Conservation (phyloP, 2,888 invertebrate genomes). For the Lasioglossum calceatum region DNA sequence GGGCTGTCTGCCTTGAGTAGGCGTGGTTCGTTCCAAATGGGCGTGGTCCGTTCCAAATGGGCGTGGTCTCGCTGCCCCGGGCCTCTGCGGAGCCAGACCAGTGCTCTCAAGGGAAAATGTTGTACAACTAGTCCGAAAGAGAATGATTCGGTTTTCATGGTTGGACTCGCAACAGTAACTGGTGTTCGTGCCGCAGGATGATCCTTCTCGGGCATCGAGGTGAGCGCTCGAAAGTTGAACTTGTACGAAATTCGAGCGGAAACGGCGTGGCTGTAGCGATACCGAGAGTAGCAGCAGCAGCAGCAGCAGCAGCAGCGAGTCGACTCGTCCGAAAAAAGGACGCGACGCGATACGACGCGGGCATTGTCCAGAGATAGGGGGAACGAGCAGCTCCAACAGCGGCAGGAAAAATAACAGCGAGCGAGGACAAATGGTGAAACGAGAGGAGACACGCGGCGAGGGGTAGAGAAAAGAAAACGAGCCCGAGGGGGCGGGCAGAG, state of each 20-base stretch:
- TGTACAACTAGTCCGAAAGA: not conserved
- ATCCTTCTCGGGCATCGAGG: not conserved
- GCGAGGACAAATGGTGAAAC: slow-evolving; percentile 65
- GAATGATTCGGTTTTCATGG: not conserved
- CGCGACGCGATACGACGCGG: slow-evolving; percentile 14
- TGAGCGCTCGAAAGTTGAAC: not conserved
- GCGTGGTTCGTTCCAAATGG: not conserved
- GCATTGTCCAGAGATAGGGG: slow-evolving; percentile 37
- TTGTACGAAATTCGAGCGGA: slow-evolving; percentile 36
- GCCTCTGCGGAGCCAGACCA: not conserved
- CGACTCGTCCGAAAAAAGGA: slow-evolving; percentile 32
- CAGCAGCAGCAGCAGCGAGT: not conserved
- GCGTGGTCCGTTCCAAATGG: not conserved
- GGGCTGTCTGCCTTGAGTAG: not conserved
- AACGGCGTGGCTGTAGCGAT: slow-evolving; percentile 41
- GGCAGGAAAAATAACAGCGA: slow-evolving; percentile 63
- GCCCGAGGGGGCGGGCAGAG: slow-evolving; percentile 10
- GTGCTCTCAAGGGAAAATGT: not conserved
- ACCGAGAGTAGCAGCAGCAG: not conserved
- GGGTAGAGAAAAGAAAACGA: slow-evolving; percentile 28
- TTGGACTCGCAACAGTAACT: not conserved
- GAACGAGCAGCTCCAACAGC: slow-evolving; percentile 22
- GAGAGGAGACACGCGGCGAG: slow-evolving; percentile 40
- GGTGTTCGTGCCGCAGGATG: not conserved
- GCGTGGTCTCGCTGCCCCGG: not conserved